phyloP scores from a whole-genome alignment of 2,797 vertebrate genomes.

The Silurus aristotelis region DNA sequence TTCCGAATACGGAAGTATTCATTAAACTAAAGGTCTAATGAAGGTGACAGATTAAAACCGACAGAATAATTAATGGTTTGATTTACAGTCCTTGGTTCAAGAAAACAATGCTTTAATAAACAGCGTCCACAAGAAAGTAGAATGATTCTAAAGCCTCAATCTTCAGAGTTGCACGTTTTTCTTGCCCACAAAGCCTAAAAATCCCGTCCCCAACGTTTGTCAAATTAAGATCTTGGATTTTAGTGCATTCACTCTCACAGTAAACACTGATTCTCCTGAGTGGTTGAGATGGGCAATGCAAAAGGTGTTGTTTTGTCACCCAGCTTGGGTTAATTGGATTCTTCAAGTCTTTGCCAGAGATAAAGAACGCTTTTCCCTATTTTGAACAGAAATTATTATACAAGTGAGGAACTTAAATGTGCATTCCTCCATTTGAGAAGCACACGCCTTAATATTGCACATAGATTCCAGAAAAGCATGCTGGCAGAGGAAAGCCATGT shows the following conservation, averaged over 20 bases:
- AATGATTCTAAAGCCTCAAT: slow-evolving; percentile 66
- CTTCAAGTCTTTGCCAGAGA: slow-evolving; percentile 69
- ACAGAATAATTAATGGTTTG: slow-evolving; percentile 7
- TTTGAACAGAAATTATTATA: slow-evolving; percentile 63
- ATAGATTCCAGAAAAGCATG: slow-evolving; percentile 26
- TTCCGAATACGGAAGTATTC: slow-evolving; percentile 5
- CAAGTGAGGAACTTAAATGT: slow-evolving; percentile 61
- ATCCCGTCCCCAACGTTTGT: slow-evolving; percentile 76
- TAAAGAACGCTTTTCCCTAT: slow-evolving; percentile 58
- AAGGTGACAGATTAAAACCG: slow-evolving; percentile 12
- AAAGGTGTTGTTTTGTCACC: slow-evolving; percentile 68
- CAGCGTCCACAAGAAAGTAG: slow-evolving; percentile 47
- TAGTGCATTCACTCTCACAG: slow-evolving; percentile 75
- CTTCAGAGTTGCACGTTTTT: slow-evolving; percentile 66
- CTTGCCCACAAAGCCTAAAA: slow-evolving; percentile 65
- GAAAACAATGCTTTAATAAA: slow-evolving; percentile 23
- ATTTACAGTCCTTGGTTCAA: neutral
- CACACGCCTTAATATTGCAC: slow-evolving; percentile 45
- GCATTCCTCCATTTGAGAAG: slow-evolving; percentile 49
- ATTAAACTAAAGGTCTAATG: slow-evolving; percentile 5
- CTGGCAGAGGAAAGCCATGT: slow-evolving; percentile 26
- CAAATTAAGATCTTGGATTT: slow-evolving; percentile 64
- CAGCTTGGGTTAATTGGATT: slow-evolving; percentile 79
- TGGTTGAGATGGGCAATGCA: slow-evolving; percentile 65
- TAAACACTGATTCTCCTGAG: slow-evolving; percentile 74